A percentile compares a stretch with the other conserved stretches of the same genome.
Evolutionary conservation across 2,113 vertebrate genomes (phyloP).

Genomic region (Cacatua alba): DNA sequence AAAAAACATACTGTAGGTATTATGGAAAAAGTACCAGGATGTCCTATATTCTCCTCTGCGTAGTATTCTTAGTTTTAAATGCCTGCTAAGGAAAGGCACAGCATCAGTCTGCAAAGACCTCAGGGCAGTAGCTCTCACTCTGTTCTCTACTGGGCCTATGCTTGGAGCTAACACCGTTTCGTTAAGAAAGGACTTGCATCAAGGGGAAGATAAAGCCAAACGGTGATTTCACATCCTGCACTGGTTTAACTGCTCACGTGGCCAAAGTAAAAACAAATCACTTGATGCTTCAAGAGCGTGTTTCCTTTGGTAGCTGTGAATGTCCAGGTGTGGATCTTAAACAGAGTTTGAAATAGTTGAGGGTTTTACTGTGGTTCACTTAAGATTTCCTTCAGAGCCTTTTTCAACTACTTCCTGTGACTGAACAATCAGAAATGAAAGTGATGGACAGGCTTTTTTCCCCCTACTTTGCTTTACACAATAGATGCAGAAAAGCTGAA

Average conservation of each 20-base stretch:
- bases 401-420: neutral
- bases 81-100: neutral
- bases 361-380: neutral
- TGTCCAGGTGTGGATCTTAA: neutral
- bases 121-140: neutral
- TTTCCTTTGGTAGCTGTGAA: neutral
- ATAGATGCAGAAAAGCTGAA: slow-evolving; percentile 51
- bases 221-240: neutral
- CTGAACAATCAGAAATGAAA: neutral
- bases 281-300: neutral
- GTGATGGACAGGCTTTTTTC: neutral
- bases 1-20: neutral
- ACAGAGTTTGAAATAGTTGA: neutral
- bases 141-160: fast-evolving
- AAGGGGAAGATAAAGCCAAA: neutral
- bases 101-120: neutral
- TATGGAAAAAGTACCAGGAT: neutral
- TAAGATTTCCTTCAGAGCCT: neutral
- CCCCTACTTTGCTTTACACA: neutral
- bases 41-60: neutral
- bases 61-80: neutral
- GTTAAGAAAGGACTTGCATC: neutral
- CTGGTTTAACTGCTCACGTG: neutral
- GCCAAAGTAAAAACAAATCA: neutral
- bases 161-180: neutral